Base-by-base conservation (phyloP, 2,888 invertebrate species). In the Maniola hyperantus region DNA sequence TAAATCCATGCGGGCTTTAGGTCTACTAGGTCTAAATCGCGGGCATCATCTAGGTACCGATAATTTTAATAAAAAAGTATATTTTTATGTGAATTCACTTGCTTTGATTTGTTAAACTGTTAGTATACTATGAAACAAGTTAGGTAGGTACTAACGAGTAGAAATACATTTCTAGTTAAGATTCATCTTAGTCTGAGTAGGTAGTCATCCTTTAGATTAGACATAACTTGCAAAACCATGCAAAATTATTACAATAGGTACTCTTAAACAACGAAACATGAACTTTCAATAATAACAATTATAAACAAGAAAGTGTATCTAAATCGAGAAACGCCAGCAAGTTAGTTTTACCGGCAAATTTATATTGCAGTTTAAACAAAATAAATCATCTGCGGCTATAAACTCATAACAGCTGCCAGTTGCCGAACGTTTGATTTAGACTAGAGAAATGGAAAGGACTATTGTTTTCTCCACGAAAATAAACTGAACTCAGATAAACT, bases 381-480 rank as follows among this genome's bases (percentile, higher is more conserved):
- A 62, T 66, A 66, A 66, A 66, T 66, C 66, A 66, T 66, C 61
- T 55, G 10, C 55, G 50, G 55, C 61, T 61, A 62, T 66, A 66
- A 66, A 50, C 50, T 66, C 66, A 55, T 50, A 66, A 62, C 61
- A 33, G 66, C 53, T 46, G 46, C 67, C 42, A 61, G 50, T 57
- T 55, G 50, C 51, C 55, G 62, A 67, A 60, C 44, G 65, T 80
- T 85, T 84, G 85, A 86, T 84, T 86, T 83, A 84, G 42, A 15
- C 57, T 57, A 42, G 84, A 83, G 85, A 85, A 86, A 86, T 82
- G 79, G 83, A 81, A 85, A 85, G 85, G 84, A 79, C 75, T 76
- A 82, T 86, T 85, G 86, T 86, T 87, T 87, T 85, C 87, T 61
- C 66, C 55, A 42, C 48, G 61, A 55, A 66, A 66, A 64, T 67